phyloP scores from a whole-genome alignment of 2,113 vertebrate genomes.

The Enhydra lutris region DNA sequence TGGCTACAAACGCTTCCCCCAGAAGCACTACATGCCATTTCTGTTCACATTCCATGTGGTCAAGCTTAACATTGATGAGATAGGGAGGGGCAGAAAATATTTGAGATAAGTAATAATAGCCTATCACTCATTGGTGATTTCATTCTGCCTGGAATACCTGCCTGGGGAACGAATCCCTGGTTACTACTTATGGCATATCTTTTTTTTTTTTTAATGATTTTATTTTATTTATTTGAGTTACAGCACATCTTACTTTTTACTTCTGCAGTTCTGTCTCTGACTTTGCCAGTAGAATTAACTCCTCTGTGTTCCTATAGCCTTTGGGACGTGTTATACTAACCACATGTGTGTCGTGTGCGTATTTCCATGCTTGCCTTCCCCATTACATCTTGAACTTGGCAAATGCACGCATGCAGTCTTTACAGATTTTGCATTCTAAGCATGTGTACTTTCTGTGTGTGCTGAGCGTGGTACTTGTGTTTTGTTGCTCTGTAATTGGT shows the following conservation, averaged over 20 bases:
- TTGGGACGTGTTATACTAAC: too few species aligned
- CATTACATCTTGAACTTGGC: background rate
- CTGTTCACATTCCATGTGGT: background rate
- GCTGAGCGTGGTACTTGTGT: too few species aligned
- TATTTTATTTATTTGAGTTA: background rate
- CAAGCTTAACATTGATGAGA: background rate
- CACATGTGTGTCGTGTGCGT: fast-evolving
- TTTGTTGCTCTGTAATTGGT: background rate
- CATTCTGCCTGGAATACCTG: background rate
- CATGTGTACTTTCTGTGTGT: fast-evolving
- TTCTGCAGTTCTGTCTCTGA: fast-evolving
- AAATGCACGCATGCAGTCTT: background rate
- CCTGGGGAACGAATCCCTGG: too few species aligned
- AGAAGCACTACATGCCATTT: background rate
- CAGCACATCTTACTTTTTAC: fast-evolving
- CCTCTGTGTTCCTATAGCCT: background rate
- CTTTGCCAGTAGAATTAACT: background rate
- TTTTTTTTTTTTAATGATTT: background rate
- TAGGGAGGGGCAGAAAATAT: background rate
- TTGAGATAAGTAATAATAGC: background rate
- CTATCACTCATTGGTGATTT: fast-evolving
- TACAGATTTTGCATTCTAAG: background rate
- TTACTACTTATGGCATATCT: background rate
- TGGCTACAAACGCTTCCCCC: background rate
- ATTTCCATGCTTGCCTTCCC: background rate